Evolutionary conservation across 2,888 invertebrate genomes (phyloP).

Genomic region (Stratiomys singularior): DNA sequence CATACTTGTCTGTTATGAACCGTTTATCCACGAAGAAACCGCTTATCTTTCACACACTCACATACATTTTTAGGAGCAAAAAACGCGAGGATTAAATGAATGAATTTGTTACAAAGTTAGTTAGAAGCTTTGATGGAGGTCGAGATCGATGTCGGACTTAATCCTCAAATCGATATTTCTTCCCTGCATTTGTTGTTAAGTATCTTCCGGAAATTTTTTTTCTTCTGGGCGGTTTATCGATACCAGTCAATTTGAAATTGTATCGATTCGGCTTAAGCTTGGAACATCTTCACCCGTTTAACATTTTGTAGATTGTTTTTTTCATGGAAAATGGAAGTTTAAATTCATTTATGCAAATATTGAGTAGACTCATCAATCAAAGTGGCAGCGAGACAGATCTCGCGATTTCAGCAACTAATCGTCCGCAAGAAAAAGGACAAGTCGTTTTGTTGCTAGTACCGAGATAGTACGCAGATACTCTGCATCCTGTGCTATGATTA

Average conservation of each 20-base stretch:
- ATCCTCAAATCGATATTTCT: neutral
- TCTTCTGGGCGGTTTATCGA: neutral
- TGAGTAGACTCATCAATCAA: neutral
- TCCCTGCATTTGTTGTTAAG: neutral
- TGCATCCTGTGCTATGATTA: neutral
- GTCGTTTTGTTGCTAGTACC: neutral
- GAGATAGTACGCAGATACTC: too few relatives aligned
- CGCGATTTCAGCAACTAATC: neutral
- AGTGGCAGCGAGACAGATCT: neutral
- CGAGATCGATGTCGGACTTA: neutral
- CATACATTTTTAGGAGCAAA: too few relatives aligned
- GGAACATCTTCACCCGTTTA: neutral
- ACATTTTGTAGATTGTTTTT: neutral
- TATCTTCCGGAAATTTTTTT: neutral
- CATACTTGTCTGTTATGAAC: neutral
- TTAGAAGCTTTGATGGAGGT: constrained; percentile 1
- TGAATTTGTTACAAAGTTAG: too few relatives aligned
- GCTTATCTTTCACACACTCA: too few relatives aligned
- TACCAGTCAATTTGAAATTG: constrained; percentile 4
- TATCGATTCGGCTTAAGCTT: neutral
- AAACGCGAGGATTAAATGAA: too few relatives aligned
- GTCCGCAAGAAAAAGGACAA: neutral
- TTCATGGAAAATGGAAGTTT: too few relatives aligned
- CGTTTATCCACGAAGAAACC: too few relatives aligned
- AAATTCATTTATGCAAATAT: too few relatives aligned